Evolutionary conservation across 2,888 invertebrate genomes (phyloP).

Genomic region (Ectemnius cavifrons): DNA sequence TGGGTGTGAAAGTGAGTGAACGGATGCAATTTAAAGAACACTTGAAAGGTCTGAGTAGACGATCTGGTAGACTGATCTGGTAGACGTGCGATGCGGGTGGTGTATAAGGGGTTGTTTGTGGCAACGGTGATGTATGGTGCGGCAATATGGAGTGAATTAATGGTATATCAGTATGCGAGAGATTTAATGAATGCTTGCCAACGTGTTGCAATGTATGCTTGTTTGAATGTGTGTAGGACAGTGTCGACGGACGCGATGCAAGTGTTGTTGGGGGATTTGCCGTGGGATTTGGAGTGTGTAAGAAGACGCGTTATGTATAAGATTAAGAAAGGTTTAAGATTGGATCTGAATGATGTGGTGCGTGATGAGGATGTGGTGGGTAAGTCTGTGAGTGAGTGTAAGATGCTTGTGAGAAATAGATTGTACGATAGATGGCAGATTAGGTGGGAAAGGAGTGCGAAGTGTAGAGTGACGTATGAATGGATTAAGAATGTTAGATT

Average conservation of each 20-base stretch:
- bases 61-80: too few species aligned
- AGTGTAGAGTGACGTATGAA: too few species aligned
- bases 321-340: background rate
- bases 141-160: background rate
- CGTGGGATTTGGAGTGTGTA: conserved; percentile 1
- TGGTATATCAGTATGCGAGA: background rate
- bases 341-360: background rate
- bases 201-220: background rate
- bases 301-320: background rate
- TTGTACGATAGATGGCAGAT: too few species aligned
- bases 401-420: too few species aligned
- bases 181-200: background rate
- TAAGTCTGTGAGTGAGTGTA: too few species aligned
- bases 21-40: too few species aligned
- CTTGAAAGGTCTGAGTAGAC: too few species aligned
- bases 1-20: too few species aligned
- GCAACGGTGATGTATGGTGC: background rate
- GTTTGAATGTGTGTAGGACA: background rate
- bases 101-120: too few species aligned
- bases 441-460: too few species aligned
- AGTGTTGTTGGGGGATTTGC: background rate
- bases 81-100: too few species aligned
- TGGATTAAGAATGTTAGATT: too few species aligned
- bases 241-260: conserved; percentile 2
- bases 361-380: background rate